Evolutionary conservation across 2,888 invertebrate species (phyloP).

Genomic region (Diarsia brunnea): DNA sequence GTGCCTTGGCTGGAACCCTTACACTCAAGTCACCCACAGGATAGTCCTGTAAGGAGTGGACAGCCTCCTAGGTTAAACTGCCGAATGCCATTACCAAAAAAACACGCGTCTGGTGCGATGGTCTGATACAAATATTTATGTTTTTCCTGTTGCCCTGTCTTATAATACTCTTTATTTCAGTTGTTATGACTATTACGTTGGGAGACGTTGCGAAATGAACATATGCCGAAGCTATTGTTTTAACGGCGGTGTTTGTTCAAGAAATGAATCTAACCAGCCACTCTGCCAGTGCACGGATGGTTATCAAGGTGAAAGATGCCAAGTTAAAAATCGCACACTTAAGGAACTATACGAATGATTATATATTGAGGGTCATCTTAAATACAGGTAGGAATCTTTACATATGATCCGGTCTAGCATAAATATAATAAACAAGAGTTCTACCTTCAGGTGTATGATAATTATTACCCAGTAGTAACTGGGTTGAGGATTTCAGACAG

Average conservation of each 20-base stretch:
- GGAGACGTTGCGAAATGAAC: constrained; percentile 85
- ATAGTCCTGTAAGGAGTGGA: too few relatives aligned
- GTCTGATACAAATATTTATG: not conserved
- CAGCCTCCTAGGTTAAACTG: too few relatives aligned
- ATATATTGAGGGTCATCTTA: not conserved
- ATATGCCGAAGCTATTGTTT: not conserved
- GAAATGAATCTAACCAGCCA: not conserved
- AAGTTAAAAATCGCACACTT: not conserved
- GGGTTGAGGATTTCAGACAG: too few relatives aligned
- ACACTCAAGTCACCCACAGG: too few relatives aligned
- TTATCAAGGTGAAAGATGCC: not conserved
- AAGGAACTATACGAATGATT: not conserved
- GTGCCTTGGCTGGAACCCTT: too few relatives aligned
- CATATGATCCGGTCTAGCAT: not conserved
- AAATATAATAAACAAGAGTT: too few relatives aligned
- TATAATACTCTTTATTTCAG: constrained; percentile 67
- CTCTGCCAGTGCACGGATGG: not conserved
- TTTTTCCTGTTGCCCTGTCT: not conserved
- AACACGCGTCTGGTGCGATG: not conserved
- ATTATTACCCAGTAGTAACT: too few relatives aligned
- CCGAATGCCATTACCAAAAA: too few relatives aligned
- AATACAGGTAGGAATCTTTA: not conserved
- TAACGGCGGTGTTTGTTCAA: not conserved
- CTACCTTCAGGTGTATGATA: too few relatives aligned
- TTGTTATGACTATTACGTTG: constrained; percentile 84